phyloP scores from a whole-genome alignment of 2,113 vertebrate species.

The Morone chrysops region DNA sequence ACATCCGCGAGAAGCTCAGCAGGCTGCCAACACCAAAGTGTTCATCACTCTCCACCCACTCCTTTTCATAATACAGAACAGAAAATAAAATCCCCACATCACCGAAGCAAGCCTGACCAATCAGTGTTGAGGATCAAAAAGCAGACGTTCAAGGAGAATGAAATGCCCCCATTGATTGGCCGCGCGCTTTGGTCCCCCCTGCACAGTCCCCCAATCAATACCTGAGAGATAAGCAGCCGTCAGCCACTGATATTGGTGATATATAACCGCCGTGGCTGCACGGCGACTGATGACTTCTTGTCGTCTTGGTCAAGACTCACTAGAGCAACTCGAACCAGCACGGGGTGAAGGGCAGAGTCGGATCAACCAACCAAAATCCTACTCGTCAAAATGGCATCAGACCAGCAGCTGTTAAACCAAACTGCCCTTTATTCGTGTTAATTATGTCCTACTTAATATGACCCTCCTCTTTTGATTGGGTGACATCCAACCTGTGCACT shows the following conservation, averaged over 20 bases:
- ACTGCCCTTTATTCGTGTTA: background rate
- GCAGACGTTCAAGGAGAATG: constrained; percentile 78
- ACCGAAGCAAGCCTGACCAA: constrained; percentile 48
- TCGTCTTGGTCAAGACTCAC: constrained; percentile 43
- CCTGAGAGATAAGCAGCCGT: constrained; percentile 78
- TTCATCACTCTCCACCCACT: constrained; percentile 74
- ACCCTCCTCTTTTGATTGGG: constrained; percentile 35
- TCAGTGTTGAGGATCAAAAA: constrained; percentile 64
- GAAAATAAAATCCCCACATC: constrained; percentile 32
- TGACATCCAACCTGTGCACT: background rate
- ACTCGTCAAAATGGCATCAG: background rate
- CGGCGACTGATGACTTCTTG: constrained; percentile 52
- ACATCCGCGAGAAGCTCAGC: constrained; percentile 66
- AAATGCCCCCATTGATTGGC: constrained; percentile 81
- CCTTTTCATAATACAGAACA: constrained; percentile 45
- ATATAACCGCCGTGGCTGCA: constrained; percentile 50
- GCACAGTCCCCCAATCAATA: constrained; percentile 71
- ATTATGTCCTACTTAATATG: background rate
- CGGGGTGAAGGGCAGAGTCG: constrained; percentile 7
- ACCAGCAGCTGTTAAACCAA: constrained; percentile 5
- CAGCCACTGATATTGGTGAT: constrained; percentile 71
- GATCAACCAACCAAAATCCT: background rate
- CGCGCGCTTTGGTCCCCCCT: constrained; percentile 36
- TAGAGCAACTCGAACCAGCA: constrained; percentile 9
- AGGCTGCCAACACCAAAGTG: constrained; percentile 70